phyloP scores from a whole-genome alignment of 2,888 invertebrate genomes.

The Blastobasis lacticolella region DNA sequence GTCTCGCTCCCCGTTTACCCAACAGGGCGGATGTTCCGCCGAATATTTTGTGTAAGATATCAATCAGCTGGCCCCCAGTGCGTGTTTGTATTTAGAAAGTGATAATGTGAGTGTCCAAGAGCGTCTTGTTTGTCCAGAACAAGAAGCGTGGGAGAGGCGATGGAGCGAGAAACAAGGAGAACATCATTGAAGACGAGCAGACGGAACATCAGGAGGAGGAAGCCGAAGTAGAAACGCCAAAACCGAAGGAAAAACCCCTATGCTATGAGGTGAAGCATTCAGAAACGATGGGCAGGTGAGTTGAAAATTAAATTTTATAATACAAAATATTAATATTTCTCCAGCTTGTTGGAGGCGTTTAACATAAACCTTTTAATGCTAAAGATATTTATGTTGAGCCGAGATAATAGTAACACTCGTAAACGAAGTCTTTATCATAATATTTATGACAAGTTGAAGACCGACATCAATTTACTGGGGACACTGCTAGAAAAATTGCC shows the following conservation, averaged over 20 bases:
- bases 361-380: background rate
- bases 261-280: constrained; percentile 75
- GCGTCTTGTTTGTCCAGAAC: constrained; percentile 39
- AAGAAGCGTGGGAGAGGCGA: constrained; percentile 50
- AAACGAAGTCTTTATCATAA: background rate
- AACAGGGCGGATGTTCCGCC: constrained; percentile 37
- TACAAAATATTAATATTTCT: no score
- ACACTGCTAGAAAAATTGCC: background rate
- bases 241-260: constrained; percentile 74
- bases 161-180: constrained; percentile 54
- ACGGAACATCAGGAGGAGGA: constrained; percentile 20
- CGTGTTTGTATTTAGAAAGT: constrained; percentile 1
- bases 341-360: no score
- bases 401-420: background rate
- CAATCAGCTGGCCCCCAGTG: background rate
- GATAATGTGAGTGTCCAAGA: constrained; percentile 6
- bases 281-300: constrained; percentile 76
- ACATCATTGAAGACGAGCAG: constrained; percentile 37
- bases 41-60: constrained; percentile 46
- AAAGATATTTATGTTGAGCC: background rate
- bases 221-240: constrained; percentile 31
- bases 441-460: background rate
- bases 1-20: constrained; percentile 19
- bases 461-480: background rate
- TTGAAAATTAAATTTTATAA: no score